A percentile compares a stretch with the other conserved stretches of the same genome.
These are phyloP conservation scores for Drosophila cognata DNA, from an alignment of 2,888 invertebrate species.

Conservation along the genomic window DNA sequence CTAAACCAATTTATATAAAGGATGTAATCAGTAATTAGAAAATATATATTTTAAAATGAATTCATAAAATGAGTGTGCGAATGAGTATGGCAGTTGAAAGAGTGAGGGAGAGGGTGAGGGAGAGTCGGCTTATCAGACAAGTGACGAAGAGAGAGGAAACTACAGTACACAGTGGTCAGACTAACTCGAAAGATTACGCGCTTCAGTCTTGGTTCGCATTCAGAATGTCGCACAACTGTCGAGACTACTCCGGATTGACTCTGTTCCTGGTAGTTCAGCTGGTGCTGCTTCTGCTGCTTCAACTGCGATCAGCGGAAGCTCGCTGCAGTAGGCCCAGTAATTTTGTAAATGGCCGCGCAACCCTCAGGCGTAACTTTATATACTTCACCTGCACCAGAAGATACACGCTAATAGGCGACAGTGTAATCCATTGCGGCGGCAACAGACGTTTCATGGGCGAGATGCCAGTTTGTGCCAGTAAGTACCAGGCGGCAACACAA, in stretches of 20 bases:
- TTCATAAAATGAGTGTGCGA: not conserved
- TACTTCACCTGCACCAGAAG: slow-evolving; percentile 29
- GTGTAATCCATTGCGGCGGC: not conserved
- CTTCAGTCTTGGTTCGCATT: slow-evolving; percentile 38
- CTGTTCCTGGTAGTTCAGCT: slow-evolving; percentile 1
- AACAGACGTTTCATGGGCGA: slow-evolving; percentile 46
- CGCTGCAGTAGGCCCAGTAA: slow-evolving; percentile 31
- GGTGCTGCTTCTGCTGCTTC: not conserved
- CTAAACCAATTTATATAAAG: not conserved
- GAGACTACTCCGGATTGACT: not conserved
- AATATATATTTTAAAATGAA: not conserved
- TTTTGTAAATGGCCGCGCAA: slow-evolving; percentile 29
- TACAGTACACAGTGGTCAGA: not conserved
- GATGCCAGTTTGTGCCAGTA: slow-evolving; percentile 63
- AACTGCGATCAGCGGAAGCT: not conserved
- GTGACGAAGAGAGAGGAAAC: not conserved
- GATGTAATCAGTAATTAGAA: not conserved
- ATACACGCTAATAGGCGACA: slow-evolving; percentile 31
- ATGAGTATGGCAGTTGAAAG: not conserved
- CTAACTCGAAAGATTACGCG: not conserved
- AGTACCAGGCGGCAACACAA: slow-evolving; percentile 36
- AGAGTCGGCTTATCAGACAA: not conserved
- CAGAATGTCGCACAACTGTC: slow-evolving; percentile 36
- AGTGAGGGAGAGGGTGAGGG: not conserved
- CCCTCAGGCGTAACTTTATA: slow-evolving; percentile 1